These are phyloP conservation scores for Apodemia duryi DNA, from an alignment of 2,888 invertebrate genomes.

Conservation along the genomic window DNA sequence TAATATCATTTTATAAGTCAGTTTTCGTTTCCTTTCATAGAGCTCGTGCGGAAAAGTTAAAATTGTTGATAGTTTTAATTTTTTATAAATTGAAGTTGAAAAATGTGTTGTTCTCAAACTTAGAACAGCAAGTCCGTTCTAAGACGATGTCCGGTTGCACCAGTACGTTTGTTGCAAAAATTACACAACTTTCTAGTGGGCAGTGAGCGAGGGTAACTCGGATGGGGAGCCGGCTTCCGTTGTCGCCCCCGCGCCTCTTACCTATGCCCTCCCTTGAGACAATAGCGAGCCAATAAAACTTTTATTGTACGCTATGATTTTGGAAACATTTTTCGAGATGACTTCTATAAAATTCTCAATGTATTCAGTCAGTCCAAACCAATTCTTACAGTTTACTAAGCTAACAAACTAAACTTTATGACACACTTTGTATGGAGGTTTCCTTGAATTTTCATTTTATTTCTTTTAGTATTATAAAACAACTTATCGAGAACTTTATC, in stretches of 20 bases:
- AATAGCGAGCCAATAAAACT: conserved; percentile 70
- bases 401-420: conserved; percentile 37
- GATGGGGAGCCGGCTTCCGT: conserved; percentile 34
- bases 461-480: conserved; percentile 3
- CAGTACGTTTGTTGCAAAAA: conserved; percentile 55
- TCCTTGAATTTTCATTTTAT: conserved; percentile 9
- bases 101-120: conserved; percentile 9
- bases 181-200: conserved; percentile 47
- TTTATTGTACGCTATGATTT: conserved; percentile 70
- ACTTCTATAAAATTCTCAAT: conserved; percentile 68
- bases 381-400: conserved; percentile 49
- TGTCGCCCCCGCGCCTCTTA: conserved; percentile 35
- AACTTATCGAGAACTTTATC: background rate
- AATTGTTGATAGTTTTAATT: conserved; percentile 11
- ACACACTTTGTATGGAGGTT: conserved; percentile 24
- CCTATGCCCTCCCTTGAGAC: conserved; percentile 48
- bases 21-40: background rate
- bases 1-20: conserved; percentile 2
- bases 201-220: conserved; percentile 31
- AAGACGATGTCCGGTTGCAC: conserved; percentile 40
- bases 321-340: conserved; percentile 66
- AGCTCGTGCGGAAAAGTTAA: conserved; percentile 6
- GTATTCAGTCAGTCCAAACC: conserved; percentile 50
- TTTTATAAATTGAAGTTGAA: conserved; percentile 8
- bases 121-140: conserved; percentile 4